phyloP scores from a whole-genome alignment of 64 coral and sea anemone species.

The Pachyseris speciosa region DNA sequence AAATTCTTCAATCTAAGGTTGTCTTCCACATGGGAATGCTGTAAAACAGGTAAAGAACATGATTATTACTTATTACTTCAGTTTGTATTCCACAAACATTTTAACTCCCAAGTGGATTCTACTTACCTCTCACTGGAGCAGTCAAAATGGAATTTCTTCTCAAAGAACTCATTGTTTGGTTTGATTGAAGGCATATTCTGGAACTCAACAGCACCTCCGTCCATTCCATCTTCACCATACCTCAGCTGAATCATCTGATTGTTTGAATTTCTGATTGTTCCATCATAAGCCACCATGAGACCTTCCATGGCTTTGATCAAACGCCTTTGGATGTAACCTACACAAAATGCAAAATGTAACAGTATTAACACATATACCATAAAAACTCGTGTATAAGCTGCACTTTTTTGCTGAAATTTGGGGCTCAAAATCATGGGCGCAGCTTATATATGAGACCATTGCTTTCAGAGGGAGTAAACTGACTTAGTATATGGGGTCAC shows the following conservation, averaged over 20 bases:
- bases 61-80: too few relatives aligned
- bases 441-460: too few relatives aligned
- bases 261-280: conserved; percentile 96
- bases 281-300: conserved; percentile 93
- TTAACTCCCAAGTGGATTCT: background rate
- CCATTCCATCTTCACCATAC: conserved; percentile 99
- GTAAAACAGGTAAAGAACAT: too few relatives aligned
- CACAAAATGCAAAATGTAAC: background rate
- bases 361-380: too few relatives aligned
- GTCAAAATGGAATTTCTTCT: conserved; percentile 97
- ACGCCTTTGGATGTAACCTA: conserved; percentile 99
- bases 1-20: too few relatives aligned
- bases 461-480: too few relatives aligned
- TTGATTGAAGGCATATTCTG: conserved; percentile 97
- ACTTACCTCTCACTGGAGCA: conserved; percentile 84
- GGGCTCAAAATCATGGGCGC: too few relatives aligned
- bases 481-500: too few relatives aligned
- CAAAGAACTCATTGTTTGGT: conserved; percentile 86
- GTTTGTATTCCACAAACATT: too few relatives aligned
- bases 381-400: too few relatives aligned
- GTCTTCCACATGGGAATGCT: too few relatives aligned
- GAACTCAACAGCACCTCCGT: conserved; percentile 84
- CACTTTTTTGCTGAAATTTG: too few relatives aligned
- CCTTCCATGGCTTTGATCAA: conserved; percentile 99
- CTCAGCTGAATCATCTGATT: conserved; percentile 97